phyloP scores from a whole-genome alignment of 2,888 invertebrate species.

The Cybosia mesomella region DNA sequence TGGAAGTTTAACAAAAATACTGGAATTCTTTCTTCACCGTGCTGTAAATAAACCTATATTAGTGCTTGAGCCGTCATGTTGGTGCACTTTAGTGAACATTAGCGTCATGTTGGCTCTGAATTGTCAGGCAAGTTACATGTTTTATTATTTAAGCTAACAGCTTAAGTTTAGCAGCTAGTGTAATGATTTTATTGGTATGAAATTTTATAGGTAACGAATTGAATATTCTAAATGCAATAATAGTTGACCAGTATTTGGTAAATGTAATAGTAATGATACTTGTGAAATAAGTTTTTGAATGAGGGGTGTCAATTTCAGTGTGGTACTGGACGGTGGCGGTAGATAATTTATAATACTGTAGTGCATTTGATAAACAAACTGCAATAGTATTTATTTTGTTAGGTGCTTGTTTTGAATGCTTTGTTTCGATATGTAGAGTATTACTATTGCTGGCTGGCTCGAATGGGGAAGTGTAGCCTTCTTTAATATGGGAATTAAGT shows the following conservation, averaged over 20 bases:
- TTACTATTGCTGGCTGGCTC: background rate
- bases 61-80: conserved; percentile 25
- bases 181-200: conserved; percentile 7
- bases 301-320: background rate
- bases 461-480: background rate
- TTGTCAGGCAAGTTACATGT: conserved; percentile 12
- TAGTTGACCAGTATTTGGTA: background rate
- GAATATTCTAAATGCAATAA: background rate
- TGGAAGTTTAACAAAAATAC: background rate
- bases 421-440: background rate
- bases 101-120: conserved; percentile 9
- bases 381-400: no score
- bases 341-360: no score
- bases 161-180: background rate
- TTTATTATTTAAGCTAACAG: conserved; percentile 12
- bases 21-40: background rate
- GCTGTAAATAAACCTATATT: conserved; percentile 19
- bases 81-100: conserved; percentile 24
- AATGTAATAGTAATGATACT: background rate
- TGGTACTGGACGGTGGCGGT: background rate
- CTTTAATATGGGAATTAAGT: background rate
- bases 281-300: background rate
- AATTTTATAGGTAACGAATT: background rate
- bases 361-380: background rate
- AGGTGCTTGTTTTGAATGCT: background rate